phyloP scores from a whole-genome alignment of 2,888 invertebrate species.

The Scaptomyza reducta region DNA sequence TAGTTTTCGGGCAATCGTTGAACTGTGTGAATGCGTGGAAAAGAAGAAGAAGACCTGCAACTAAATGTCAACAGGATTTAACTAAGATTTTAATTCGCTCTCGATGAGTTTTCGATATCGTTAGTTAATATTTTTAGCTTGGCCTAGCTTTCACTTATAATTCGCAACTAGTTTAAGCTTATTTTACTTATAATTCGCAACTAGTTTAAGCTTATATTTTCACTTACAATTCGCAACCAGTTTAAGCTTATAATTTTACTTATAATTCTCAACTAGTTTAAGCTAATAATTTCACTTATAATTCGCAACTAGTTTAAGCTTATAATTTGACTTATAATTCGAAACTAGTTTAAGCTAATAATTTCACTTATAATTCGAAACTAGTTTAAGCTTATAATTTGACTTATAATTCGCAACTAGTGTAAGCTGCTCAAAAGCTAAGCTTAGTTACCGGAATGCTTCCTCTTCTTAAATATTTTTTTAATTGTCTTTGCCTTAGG shows the following conservation, averaged over 20 bases:
- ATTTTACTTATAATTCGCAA: not conserved
- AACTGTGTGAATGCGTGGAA: not conserved
- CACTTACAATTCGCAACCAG: not conserved
- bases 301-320: conserved; percentile 1
- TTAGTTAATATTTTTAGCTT: not conserved
- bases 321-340: not conserved
- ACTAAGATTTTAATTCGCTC: not conserved
- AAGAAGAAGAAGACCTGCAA: not conserved
- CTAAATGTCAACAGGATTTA: not conserved
- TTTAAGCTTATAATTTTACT: too few relatives aligned
- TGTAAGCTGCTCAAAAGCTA: not conserved
- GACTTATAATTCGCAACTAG: not conserved
- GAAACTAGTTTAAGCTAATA: too few relatives aligned
- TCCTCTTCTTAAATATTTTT: too few relatives aligned
- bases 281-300: not conserved
- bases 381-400: too few relatives aligned
- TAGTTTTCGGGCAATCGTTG: conserved; percentile 7
- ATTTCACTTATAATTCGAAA: not conserved
- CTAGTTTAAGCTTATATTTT: too few relatives aligned
- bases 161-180: conserved; percentile 1
- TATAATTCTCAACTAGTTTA: not conserved
- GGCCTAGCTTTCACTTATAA: not conserved
- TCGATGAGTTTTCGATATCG: not conserved
- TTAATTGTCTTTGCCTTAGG: too few relatives aligned
- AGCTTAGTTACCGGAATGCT: not conserved